Base-by-base conservation (phyloP, 1,140 invertebrate genomes). In the Nephila pilipes region DNA sequence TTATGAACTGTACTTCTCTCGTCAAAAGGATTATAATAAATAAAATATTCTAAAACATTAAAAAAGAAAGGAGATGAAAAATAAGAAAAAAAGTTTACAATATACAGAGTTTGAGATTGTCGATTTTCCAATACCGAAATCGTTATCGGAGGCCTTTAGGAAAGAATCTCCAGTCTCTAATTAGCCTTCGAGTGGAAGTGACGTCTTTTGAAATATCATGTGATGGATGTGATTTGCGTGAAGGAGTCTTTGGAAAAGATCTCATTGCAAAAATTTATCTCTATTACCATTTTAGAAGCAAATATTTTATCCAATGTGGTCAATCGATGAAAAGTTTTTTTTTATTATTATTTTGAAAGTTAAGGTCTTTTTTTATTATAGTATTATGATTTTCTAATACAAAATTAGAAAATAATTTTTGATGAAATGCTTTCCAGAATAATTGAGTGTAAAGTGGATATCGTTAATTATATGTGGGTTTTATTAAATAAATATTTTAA, bases 141-240 rank as follows among this genome's bases (percentile, higher is more conserved):
- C 65, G 87, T 79, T 89, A 89, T 87, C 85, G 85, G 87, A 89
- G 46, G 18, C 54, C 79, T 89, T 79, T 79, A 22, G 58, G 83
- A 46, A 91, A 91, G 80, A 63, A 81, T 83, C 22, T 63, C 83
- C 89, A n/a, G 79, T 91, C 89, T 91, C 69, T 91, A 91, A 91
- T 91, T 91, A 54, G 79, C 54, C 79, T 91, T 83, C 79, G 58
- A 29, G 57, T 91, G 89, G 80, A 63, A 91, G 75, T 91, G 89
- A 91, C 89, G 80, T 91, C 89, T 91, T 91, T 83, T 91, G 75
- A 91, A 91, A 85, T 91, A 83, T 91, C 80, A 60, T 36, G 57
- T 83, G 89, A 91, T 91, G 58, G 89, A 91, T 91, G 89, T 22
- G 32, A 83, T 83, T 83, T 91, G 89, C 89, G 80, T 83, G 89